Conservation (phyloP, 2,888 invertebrate genomes). For the Cyaniris semiargus region DNA sequence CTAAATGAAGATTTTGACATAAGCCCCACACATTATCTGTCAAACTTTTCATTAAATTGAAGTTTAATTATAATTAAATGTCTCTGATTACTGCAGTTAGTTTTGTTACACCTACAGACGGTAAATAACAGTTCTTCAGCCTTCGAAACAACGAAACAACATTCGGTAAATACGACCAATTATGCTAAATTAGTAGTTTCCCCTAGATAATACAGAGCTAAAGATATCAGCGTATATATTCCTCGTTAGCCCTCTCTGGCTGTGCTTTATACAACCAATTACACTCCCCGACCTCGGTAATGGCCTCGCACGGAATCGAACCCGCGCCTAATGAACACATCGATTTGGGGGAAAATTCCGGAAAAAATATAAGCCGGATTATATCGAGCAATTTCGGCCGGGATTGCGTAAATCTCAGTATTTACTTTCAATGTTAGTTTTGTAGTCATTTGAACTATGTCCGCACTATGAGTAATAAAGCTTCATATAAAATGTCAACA, state of each 20-base stretch:
- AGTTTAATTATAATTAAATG: too few relatives aligned
- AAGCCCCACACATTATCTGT: too few relatives aligned
- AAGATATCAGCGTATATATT: not conserved
- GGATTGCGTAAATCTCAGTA: not conserved
- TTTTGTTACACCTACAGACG: too few relatives aligned
- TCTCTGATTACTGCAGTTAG: too few relatives aligned
- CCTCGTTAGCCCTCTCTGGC: not conserved
- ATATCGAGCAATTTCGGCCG: not conserved
- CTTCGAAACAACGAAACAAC: too few relatives aligned
- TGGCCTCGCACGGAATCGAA: slow-evolving; percentile 6
- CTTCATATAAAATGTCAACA: too few relatives aligned
- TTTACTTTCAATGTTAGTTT: not conserved
- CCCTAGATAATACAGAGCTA: not conserved
- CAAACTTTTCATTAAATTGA: too few relatives aligned
- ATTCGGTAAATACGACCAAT: not conserved
- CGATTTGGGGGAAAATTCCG: not conserved
- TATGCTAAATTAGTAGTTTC: not conserved
- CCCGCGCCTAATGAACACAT: slow-evolving; percentile 12
- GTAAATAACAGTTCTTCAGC: too few relatives aligned
- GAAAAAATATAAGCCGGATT: slow-evolving; percentile 3
- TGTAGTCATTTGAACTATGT: not conserved
- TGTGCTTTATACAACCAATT: slow-evolving; percentile 5
- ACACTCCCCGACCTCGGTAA: not conserved
- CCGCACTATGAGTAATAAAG: too few relatives aligned
- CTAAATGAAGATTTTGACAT: too few relatives aligned